Evolutionary conservation across 2,888 invertebrate species (phyloP).

Genomic region (Rhyacophila evoluta): DNA sequence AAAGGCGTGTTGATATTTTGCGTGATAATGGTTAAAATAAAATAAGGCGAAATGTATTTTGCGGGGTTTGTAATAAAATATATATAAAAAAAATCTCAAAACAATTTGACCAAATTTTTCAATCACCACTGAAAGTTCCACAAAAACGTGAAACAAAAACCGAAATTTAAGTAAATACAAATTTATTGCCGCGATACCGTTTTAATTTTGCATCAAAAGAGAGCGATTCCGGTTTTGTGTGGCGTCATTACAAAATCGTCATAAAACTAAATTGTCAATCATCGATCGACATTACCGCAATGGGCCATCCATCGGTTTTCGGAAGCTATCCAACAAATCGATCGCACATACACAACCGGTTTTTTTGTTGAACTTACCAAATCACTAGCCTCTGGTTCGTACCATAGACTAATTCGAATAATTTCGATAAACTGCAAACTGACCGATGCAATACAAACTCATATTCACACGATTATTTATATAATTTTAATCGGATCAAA

Average conservation of each 20-base stretch:
- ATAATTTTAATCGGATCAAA: too few species aligned
- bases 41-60: background rate
- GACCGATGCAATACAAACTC: too few species aligned
- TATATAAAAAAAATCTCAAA: background rate
- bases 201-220: conserved; percentile 3
- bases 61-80: background rate
- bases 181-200: background rate
- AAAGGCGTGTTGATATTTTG: too few species aligned
- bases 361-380: background rate
- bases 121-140: background rate
- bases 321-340: background rate
- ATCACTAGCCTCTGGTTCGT: too few species aligned
- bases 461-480: too few species aligned
- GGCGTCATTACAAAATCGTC: conserved; percentile 16
- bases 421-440: too few species aligned
- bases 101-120: background rate
- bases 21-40: too few species aligned
- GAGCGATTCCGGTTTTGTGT: background rate
- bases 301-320: conserved; percentile 3
- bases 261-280: conserved; percentile 22
- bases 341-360: background rate
- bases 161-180: background rate
- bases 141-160: background rate
- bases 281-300: conserved; percentile 14
- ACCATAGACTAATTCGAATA: too few species aligned